phyloP scores from a whole-genome alignment of 2,797 vertebrate genomes.

The Brachyalestes nurse region DNA sequence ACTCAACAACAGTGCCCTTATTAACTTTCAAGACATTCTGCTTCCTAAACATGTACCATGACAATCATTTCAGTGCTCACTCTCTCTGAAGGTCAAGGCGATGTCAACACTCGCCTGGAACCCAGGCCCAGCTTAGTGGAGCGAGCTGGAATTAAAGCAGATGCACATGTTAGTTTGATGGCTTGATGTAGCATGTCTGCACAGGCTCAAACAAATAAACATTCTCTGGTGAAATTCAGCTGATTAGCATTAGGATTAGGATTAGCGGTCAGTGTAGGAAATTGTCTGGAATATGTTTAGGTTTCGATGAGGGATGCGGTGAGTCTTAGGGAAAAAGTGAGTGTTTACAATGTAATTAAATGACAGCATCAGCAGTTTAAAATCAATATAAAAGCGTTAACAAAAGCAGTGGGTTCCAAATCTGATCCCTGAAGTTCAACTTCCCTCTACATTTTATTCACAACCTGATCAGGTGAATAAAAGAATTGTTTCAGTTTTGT shows the following conservation, averaged over 20 bases:
- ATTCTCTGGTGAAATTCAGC: not conserved
- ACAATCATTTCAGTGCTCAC: not conserved
- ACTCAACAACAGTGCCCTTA: not conserved
- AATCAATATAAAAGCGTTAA: not conserved
- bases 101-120: not conserved
- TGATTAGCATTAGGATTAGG: not conserved
- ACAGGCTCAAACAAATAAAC: not conserved
- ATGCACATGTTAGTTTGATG: not conserved
- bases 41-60: not conserved
- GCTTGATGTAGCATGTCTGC: not conserved
- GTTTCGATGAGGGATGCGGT: too few species aligned
- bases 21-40: not conserved
- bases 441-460: too few species aligned
- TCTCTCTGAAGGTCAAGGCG: too few species aligned
- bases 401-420: too few species aligned
- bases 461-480: not conserved
- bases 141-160: not conserved
- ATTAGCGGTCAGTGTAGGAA: not conserved
- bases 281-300: too few species aligned
- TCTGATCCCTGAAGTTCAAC: too few species aligned
- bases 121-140: slow-evolving; percentile 5
- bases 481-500: not conserved
- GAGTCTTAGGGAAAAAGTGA: too few species aligned
- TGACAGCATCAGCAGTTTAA: not conserved
- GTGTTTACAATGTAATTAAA: too few species aligned